Conservation (phyloP, 2,888 invertebrate genomes). For the Halocaridina rubra region DNA sequence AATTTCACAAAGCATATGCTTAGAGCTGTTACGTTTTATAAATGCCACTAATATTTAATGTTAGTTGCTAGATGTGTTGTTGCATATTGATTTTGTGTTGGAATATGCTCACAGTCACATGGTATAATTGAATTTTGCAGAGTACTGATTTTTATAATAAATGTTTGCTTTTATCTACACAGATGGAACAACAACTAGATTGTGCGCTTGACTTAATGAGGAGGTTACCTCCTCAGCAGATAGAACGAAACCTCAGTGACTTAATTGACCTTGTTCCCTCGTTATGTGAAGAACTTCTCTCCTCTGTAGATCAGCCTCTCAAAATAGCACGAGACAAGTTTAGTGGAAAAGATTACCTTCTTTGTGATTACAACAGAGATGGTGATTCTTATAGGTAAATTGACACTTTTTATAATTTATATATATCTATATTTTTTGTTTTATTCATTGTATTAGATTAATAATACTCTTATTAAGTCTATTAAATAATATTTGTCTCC, state of each 20-base stretch:
- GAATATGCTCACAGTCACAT: too few species aligned
- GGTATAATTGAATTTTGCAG: background rate
- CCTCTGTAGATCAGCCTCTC: slow-evolving; percentile 97
- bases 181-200: slow-evolving; percentile 96
- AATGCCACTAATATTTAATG: too few species aligned
- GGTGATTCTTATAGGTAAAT: slow-evolving; percentile 92
- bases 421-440: too few species aligned
- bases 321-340: slow-evolving; percentile 94
- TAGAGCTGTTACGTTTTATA: too few species aligned
- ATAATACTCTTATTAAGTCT: too few species aligned
- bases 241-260: slow-evolving; percentile 97
- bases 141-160: background rate
- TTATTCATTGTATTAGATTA: too few species aligned
- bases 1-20: too few species aligned
- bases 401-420: background rate
- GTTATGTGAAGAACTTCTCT: slow-evolving; percentile 95
- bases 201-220: slow-evolving; percentile 99
- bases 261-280: slow-evolving; percentile 95
- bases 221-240: slow-evolving; percentile 97
- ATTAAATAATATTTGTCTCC: too few species aligned
- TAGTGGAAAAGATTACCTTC: slow-evolving; percentile 94
- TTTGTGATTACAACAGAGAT: slow-evolving; percentile 99
- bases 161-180: too few species aligned
- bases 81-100: too few species aligned
- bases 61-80: too few species aligned